Evolutionary conservation across 2,888 invertebrate species (phyloP).

Genomic region (Ormyrus labotus): DNA sequence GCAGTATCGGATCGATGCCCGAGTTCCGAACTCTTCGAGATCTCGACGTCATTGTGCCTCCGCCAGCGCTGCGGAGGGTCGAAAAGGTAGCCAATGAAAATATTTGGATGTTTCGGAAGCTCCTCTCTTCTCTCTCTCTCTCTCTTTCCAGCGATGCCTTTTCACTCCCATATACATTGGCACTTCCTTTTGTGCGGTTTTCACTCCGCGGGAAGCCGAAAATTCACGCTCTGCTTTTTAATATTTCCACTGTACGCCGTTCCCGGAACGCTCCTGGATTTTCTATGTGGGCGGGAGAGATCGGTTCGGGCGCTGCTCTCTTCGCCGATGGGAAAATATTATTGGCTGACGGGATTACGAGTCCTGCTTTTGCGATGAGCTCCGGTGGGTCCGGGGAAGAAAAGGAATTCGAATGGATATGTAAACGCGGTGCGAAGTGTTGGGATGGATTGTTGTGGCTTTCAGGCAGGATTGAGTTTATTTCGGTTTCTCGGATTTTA

Average conservation of each 20-base stretch:
- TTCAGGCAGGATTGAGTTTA: too few relatives aligned
- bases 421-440: too few relatives aligned
- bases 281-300: not conserved
- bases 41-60: not conserved
- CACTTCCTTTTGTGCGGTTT: conserved; percentile 12
- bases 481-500: too few relatives aligned
- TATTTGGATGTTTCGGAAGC: conserved; percentile 52
- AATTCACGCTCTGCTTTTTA: conserved; percentile 19
- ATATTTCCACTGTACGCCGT: conserved; percentile 38
- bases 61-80: conserved; percentile 45
- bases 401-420: too few relatives aligned
- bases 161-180: not conserved
- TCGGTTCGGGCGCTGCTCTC: too few relatives aligned
- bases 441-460: too few relatives aligned
- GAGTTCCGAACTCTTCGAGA: conserved; percentile 20
- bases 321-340: too few relatives aligned
- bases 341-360: too few relatives aligned
- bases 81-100: conserved; percentile 42
- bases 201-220: conserved; percentile 25
- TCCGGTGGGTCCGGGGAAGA: too few relatives aligned
- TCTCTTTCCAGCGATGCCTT: not conserved
- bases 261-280: conserved; percentile 11
- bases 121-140: not conserved
- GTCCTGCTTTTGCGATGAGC: too few relatives aligned
- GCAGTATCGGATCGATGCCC: conserved; percentile 14